These are phyloP conservation scores for Rhagologus leucostigma DNA, from an alignment of 2,113 vertebrate genomes.

Conservation along the genomic window DNA sequence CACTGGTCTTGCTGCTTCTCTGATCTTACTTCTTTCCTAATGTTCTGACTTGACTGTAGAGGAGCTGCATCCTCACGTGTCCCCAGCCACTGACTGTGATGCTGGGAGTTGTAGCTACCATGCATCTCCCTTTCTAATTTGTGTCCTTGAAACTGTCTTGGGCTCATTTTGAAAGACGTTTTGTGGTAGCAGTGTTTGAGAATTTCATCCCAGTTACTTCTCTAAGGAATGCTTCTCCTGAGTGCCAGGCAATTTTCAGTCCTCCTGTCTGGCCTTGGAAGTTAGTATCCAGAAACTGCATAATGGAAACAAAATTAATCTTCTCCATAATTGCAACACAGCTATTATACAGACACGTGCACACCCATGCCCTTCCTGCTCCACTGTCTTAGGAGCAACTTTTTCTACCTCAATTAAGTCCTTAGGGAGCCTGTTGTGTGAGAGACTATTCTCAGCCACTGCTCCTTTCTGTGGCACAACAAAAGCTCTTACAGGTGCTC, in stretches of 20 bases:
- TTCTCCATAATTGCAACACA: neutral
- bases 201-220: neutral
- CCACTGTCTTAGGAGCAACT: neutral
- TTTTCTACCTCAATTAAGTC: neutral
- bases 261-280: neutral
- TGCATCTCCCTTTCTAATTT: neutral
- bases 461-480: neutral
- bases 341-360: neutral
- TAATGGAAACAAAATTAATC: neutral
- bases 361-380: neutral
- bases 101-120: neutral
- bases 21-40: neutral
- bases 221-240: neutral
- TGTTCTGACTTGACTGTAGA: neutral
- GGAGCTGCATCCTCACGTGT: neutral
- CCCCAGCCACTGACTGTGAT: neutral
- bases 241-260: neutral
- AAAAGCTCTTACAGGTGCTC: neutral
- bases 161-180: neutral
- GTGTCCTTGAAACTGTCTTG: neutral
- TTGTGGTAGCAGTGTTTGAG: neutral
- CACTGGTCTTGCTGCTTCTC: neutral
- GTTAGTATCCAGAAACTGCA: neutral
- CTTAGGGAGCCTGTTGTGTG: neutral
- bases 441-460: neutral